A percentile compares a stretch with the other conserved stretches of the same genome.
Conservation (phyloP, 2,888 invertebrate genomes). For the Myathropa florea region DNA sequence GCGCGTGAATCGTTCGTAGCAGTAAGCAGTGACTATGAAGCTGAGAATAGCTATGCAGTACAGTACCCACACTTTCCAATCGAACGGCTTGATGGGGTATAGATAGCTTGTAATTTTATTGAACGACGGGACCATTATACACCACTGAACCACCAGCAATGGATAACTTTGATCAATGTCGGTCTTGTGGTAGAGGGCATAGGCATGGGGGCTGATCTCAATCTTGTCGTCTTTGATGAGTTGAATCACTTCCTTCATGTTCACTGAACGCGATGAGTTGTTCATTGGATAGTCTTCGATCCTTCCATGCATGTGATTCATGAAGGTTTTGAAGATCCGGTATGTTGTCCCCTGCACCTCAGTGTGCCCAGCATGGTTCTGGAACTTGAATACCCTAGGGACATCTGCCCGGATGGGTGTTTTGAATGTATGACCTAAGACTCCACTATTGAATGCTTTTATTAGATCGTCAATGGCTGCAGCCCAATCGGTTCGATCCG, state of each 20-base stretch:
- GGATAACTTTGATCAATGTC: constrained; percentile 76
- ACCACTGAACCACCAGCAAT: constrained; percentile 75
- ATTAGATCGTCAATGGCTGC: not conserved
- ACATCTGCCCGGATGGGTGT: constrained; percentile 74
- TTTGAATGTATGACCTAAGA: constrained; percentile 70
- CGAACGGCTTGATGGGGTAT: constrained; percentile 75
- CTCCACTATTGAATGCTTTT: constrained; percentile 37
- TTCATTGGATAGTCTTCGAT: constrained; percentile 67
- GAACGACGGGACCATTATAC: constrained; percentile 76
- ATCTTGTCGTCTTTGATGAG: constrained; percentile 72
- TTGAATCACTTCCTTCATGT: constrained; percentile 75
- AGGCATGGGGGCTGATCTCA: constrained; percentile 74
- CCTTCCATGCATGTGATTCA: constrained; percentile 73
- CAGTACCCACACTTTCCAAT: constrained; percentile 73
- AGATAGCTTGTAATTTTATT: constrained; percentile 74
- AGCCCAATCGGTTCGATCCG: constrained; percentile 71
- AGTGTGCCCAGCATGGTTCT: constrained; percentile 20
- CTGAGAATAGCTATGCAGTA: constrained; percentile 69
- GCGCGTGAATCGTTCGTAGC: not conserved
- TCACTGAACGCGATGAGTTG: constrained; percentile 69
- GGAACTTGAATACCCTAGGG: constrained; percentile 74
- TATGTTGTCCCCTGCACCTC: constrained; percentile 74
- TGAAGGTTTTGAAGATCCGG: constrained; percentile 73
- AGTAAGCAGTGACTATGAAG: constrained; percentile 58
- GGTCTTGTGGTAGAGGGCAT: constrained; percentile 74